Conservation (phyloP, 2,888 invertebrate genomes). For the Bombyx huttoni region DNA sequence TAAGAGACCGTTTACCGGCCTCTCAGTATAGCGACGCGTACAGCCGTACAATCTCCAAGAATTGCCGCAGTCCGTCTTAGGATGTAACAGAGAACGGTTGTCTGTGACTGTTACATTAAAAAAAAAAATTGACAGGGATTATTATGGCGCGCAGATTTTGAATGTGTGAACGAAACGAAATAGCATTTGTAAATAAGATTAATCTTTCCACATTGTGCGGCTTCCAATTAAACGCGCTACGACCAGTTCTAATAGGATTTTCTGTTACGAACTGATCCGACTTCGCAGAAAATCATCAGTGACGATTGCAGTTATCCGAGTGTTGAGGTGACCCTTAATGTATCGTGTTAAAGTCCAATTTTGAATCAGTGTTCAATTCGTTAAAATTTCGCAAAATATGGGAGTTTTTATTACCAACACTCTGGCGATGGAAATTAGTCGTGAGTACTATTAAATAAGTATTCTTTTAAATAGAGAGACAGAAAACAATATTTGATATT, state of each 20-base stretch:
- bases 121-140: not conserved
- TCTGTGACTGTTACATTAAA: slow-evolving; percentile 9
- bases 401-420: slow-evolving; percentile 54
- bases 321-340: slow-evolving; percentile 4
- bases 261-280: slow-evolving; percentile 19
- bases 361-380: slow-evolving; percentile 3
- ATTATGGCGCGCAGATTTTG: not conserved
- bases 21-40: slow-evolving; percentile 19
- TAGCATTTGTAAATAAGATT: slow-evolving; percentile 7
- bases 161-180: slow-evolving; percentile 11
- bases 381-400: slow-evolving; percentile 23
- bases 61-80: slow-evolving; percentile 31
- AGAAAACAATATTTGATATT: too few relatives aligned
- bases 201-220: slow-evolving; percentile 28
- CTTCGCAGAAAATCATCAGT: slow-evolving; percentile 14
- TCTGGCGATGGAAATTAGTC: slow-evolving; percentile 58
- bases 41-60: slow-evolving; percentile 38
- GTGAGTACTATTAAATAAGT: slow-evolving; percentile 31
- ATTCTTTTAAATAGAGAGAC: too few relatives aligned
- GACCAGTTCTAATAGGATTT: slow-evolving; percentile 36
- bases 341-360: slow-evolving; percentile 6
- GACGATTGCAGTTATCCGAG: slow-evolving; percentile 18
- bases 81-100: slow-evolving; percentile 28
- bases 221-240: slow-evolving; percentile 33
- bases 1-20: slow-evolving; percentile 37